Base-by-base conservation (phyloP, 1,140 invertebrate genomes). In the Cotesia typhae region DNA sequence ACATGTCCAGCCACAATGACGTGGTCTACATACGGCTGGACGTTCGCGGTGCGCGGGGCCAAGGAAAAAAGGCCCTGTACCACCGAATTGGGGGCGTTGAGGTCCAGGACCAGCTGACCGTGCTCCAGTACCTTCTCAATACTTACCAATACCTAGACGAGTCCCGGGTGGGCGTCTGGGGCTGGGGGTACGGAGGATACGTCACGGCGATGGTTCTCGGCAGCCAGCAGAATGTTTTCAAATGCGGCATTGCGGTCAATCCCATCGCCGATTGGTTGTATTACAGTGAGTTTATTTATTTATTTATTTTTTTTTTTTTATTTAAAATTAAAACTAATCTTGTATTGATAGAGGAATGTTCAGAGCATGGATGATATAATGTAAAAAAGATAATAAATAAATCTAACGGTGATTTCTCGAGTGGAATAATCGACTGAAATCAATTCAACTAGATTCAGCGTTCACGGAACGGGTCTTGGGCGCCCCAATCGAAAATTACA, bases 171-270 rank as follows among this genome's bases (percentile, higher is more conserved):
- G 95, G 94, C 1, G 92, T 98, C 59, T 97, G 95, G 95, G 96
- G 96, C n/a, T 96, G 95, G 95, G 96, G 95, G n/a, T 98, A 97
- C 84, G 96, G 96, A 7, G 96, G 96, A 0, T 98, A 96, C 85
- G 93, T 97, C 12, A 95, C 95, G 0, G 90, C 94, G 51, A 95
- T 95, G 91, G 91, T 95, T 38, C 89, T 98, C 52, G 94, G 94
- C 9, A 93, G 92, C 6, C 94, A 95, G 79, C 93, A 95, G 78
- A 90, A 92, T 77, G 90, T 94, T 20, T 95, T 96, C 84, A 94
- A 95, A 79, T 98, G 96, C 84, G 96, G 95, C 59, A 93, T 97
- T 64, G 92, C 96, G 5, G 93, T 98, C 1, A 96, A 96, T 77
- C 97, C 97, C 0, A 96, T 98, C 70, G 92, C 96, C 2, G 96